phyloP scores from a whole-genome alignment of 2,888 invertebrate species.

The Lasioglossum calceatum region DNA sequence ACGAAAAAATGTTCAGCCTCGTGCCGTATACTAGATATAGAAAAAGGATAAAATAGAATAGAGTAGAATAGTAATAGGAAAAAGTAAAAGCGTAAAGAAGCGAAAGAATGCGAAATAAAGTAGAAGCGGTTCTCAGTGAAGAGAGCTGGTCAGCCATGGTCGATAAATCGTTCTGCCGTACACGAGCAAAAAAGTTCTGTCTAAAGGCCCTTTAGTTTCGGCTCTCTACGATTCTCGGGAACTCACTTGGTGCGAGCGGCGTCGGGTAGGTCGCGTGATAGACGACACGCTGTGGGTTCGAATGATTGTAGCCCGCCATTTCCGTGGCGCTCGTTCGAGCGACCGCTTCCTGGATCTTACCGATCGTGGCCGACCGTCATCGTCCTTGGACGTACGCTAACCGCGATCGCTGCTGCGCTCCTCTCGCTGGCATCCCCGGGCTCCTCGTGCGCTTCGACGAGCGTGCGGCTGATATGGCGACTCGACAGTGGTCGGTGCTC shows the following conservation, averaged over 20 bases:
- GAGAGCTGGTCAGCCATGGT: slow-evolving; percentile 7
- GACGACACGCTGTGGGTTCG: slow-evolving; percentile 83
- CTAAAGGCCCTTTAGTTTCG: slow-evolving; percentile 3
- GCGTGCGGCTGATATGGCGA: slow-evolving; percentile 59
- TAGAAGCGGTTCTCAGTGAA: slow-evolving; percentile 6
- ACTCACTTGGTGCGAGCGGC: slow-evolving; percentile 84
- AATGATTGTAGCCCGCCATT: slow-evolving; percentile 84
- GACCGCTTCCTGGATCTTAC: slow-evolving; percentile 73
- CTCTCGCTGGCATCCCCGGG: slow-evolving; percentile 66
- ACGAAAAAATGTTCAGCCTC: not conserved
- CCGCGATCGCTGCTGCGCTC: slow-evolving; percentile 64
- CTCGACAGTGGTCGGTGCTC: slow-evolving; percentile 57
- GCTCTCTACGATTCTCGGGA: slow-evolving; percentile 53
- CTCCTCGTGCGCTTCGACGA: slow-evolving; percentile 52
- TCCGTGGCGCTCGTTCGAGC: slow-evolving; percentile 70
- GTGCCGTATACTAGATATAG: not conserved
- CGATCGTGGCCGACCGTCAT: slow-evolving; percentile 75
- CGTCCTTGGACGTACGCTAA: slow-evolving; percentile 68
- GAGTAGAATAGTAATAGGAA: not conserved
- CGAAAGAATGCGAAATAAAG: not conserved
- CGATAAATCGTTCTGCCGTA: slow-evolving; percentile 18
- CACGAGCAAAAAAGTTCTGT: slow-evolving; percentile 4
- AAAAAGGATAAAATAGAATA: not conserved
- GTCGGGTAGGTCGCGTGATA: slow-evolving; percentile 84
- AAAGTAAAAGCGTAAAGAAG: slow-evolving; percentile 3